These are phyloP conservation scores for Tetragonula carbonaria DNA, from an alignment of 2,888 invertebrate genomes.

Conservation along the genomic window DNA sequence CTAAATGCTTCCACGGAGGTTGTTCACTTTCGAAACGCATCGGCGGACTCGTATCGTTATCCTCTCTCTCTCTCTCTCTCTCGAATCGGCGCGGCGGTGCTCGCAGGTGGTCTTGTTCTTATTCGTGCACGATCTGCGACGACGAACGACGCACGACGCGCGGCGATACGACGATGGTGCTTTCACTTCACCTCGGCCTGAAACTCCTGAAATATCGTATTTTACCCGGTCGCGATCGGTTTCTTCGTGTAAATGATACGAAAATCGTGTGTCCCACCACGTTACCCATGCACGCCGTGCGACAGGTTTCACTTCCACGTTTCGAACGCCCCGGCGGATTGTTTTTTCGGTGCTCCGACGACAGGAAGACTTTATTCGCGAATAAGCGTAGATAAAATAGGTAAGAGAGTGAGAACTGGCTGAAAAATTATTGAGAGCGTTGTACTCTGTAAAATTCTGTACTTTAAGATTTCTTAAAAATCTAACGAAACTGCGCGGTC, in stretches of 20 bases:
- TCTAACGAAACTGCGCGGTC: too few species aligned
- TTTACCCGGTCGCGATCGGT: slow-evolving; percentile 56
- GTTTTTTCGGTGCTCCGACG: not conserved
- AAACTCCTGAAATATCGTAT: slow-evolving; percentile 60
- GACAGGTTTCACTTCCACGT: slow-evolving; percentile 37
- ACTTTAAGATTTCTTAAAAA: too few species aligned
- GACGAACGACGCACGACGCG: not conserved
- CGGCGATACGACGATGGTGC: slow-evolving; percentile 40
- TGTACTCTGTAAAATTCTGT: too few species aligned
- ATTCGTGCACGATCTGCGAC: slow-evolving; percentile 29
- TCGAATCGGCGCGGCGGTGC: slow-evolving; percentile 1
- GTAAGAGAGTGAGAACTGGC: too few species aligned
- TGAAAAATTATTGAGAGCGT: too few species aligned
- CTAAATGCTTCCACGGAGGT: slow-evolving; percentile 59
- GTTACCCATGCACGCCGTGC: not conserved
- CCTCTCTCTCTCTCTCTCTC: not conserved
- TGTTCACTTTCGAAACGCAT: slow-evolving; percentile 57
- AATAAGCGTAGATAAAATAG: too few species aligned
- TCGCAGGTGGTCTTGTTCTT: slow-evolving; percentile 45
- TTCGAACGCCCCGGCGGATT: not conserved
- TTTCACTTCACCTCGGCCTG: slow-evolving; percentile 57
- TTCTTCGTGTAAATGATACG: slow-evolving; percentile 60
- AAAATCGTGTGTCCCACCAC: slow-evolving; percentile 49
- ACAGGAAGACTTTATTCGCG: not conserved
- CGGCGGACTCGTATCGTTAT: slow-evolving; percentile 20